Base-by-base conservation (phyloP, 2,113 vertebrate species). In the Euleptes europaea region DNA sequence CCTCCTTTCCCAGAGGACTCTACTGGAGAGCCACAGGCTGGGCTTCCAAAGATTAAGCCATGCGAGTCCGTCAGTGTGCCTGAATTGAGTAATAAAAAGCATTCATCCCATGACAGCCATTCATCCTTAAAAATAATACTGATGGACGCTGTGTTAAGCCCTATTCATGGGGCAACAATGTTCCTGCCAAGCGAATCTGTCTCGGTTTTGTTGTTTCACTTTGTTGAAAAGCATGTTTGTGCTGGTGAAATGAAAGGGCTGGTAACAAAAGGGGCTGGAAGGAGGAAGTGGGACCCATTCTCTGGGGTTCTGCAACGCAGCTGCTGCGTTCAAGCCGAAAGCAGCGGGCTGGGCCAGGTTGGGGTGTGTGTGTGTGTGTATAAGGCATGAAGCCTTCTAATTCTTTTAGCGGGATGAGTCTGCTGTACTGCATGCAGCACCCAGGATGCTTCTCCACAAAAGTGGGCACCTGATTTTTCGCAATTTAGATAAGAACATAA, bases 121-220 rank as follows among this genome's bases (percentile, higher is more conserved):
- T 91, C 91, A 79, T 92, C 91, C 89, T 89, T 86, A 94, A 89
- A 90, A 74, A 91, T 84, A 75, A 84, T 69, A 89, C 82, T 90
- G 85, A 90, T 87, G 72, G 84, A 83, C 84, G 89, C 77, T 76
- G 85, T 91, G 79, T 82, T 87, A 91, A 94, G 86, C 49, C 91
- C 76, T 79, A 84, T 90, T 90, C 86, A 82, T 76, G 81, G 65
- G 91, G 83, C 65, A 89, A 71, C 74, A 87, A 83, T 0, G 0
- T 17, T 80, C 42, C 89, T 94, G 84, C 82, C 78, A 86, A 91
- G 88, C 69, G 69, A 91, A 82, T 81, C 70, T 90, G 77, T 15
- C 85, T 93, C 89, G 86, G 79, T 69, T 77, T 84, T n/a, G 26
- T 5, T 88, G 73, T 21, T 82, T 92, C 54, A 89, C 80, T 92